Base-by-base conservation (phyloP, 2,888 invertebrate species). In the Lasioglossum calceatum region DNA sequence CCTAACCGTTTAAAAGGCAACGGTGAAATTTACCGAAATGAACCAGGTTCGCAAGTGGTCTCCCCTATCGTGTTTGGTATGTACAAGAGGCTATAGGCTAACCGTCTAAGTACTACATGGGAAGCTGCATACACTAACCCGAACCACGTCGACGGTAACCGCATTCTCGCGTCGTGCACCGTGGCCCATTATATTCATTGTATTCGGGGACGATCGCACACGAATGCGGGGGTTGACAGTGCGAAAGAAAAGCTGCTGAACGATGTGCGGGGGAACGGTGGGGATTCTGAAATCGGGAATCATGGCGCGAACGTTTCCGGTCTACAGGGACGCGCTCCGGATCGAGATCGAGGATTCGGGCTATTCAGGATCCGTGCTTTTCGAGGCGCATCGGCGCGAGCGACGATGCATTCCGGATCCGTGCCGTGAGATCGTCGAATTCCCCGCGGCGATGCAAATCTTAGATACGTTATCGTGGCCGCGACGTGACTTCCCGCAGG, bases 371-470 rank as follows among this genome's bases (percentile, higher is more conserved):
- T 74, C 77, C 58, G 32, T 77, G 80, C 70, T 77, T 78, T 82
- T 75, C 78, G 72, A 72, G 50, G 32, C 36, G n/a, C 64, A 74
- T 79, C 67, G 44, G 67, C 79, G 74, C 50, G 81, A 76, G 70
- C 58, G 74, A 77, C 58, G 77, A 32, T 27, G 80, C 79, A 86
- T 78, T 82, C 77, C 74, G 47, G 47, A 71, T 75, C 71, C 87
- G 77, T 79, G 77, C 82, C 82, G 74, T 47, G 83, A 83, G 82
- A 87, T 83, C 80, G 79, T 86, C 71, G 50, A 79, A 87, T 87
- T 86, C 86, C 64, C 87, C 14, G 19, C 27, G 82, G 71, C 74
- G 86, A 87, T 86, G 87, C 83, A 82, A 87, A 86, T 87, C 82
- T 83, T 61, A 44, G 77, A 86, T 77, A 82, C 77, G 74, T 79